Conservation (phyloP, 2,888 invertebrate genomes). For the Ophioninae sp. region DNA sequence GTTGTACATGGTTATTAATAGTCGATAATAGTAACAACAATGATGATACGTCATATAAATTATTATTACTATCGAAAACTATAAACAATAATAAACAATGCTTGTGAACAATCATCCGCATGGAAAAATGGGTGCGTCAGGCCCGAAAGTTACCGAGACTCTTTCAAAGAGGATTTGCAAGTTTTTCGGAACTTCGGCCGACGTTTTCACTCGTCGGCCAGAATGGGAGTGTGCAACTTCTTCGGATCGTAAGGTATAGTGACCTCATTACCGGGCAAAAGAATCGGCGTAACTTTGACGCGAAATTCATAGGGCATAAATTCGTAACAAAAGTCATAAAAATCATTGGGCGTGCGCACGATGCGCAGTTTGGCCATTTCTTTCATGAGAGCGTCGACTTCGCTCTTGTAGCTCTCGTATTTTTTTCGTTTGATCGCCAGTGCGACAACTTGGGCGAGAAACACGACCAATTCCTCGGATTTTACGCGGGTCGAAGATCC, state of each 20-base stretch:
- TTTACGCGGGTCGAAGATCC: conserved; percentile 65
- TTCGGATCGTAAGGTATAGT: conserved; percentile 73
- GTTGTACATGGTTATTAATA: too few species aligned
- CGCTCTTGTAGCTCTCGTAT: conserved; percentile 69
- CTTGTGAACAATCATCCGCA: too few species aligned
- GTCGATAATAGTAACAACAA: too few species aligned
- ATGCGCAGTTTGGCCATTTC: conserved; percentile 73
- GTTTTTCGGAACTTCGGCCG: too few species aligned
- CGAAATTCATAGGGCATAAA: conserved; percentile 76
- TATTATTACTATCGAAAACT: too few species aligned
- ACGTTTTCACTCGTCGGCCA: conserved; percentile 33
- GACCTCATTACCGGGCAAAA: conserved; percentile 71
- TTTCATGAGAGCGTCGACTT: conserved; percentile 70
- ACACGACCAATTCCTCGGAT: conserved; percentile 72
- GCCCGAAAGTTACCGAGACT: too few species aligned
- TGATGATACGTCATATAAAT: too few species aligned
- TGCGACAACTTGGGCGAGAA: conserved; percentile 63
- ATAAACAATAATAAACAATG: too few species aligned
- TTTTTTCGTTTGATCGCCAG: conserved; percentile 67
- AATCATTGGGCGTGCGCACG: conserved; percentile 72
- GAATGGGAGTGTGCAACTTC: conserved; percentile 65
- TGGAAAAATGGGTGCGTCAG: too few species aligned
- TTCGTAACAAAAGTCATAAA: conserved; percentile 74
- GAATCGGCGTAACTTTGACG: conserved; percentile 74
- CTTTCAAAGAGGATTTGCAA: too few species aligned